These are phyloP conservation scores for Lutraria rhynchaena DNA, from an alignment of 1,140 invertebrate species.

Conservation along the genomic window DNA sequence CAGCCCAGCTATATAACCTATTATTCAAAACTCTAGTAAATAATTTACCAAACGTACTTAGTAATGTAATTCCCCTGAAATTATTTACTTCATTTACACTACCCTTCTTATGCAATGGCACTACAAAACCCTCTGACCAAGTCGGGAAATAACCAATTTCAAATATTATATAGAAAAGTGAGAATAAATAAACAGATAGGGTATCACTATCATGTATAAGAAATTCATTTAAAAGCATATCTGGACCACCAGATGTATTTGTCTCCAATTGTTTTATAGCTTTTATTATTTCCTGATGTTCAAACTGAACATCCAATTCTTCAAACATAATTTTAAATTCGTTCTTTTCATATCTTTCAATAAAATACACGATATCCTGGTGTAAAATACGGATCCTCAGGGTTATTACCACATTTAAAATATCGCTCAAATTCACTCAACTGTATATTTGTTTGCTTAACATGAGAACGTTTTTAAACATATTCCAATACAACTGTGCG, in stretches of 20 bases:
- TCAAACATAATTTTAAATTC: conserved; percentile 39
- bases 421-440: too few species aligned
- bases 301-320: conserved; percentile 11
- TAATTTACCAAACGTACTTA: conserved; percentile 35
- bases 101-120: conserved; percentile 33
- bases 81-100: conserved; percentile 26
- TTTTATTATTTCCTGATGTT: neutral
- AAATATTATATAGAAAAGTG: conserved; percentile 18
- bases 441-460: neutral
- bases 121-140: conserved; percentile 30
- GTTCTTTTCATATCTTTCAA: conserved; percentile 24
- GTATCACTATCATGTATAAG: conserved; percentile 6
- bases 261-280: neutral
- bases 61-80: conserved; percentile 33
- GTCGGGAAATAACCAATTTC: conserved; percentile 13
- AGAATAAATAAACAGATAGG: neutral
- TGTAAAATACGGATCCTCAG: conserved; percentile 21
- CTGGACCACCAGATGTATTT: conserved; percentile 13
- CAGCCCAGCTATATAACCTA: conserved; percentile 33
- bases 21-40: conserved; percentile 46
- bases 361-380: conserved; percentile 37
- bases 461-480: conserved; percentile 21
- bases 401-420: conserved; percentile 25
- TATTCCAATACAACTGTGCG: conserved; percentile 31
- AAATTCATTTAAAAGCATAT: conserved; percentile 24